phyloP scores from a whole-genome alignment of 2,113 vertebrate genomes.

The Paracanthobrama guichenoti region DNA sequence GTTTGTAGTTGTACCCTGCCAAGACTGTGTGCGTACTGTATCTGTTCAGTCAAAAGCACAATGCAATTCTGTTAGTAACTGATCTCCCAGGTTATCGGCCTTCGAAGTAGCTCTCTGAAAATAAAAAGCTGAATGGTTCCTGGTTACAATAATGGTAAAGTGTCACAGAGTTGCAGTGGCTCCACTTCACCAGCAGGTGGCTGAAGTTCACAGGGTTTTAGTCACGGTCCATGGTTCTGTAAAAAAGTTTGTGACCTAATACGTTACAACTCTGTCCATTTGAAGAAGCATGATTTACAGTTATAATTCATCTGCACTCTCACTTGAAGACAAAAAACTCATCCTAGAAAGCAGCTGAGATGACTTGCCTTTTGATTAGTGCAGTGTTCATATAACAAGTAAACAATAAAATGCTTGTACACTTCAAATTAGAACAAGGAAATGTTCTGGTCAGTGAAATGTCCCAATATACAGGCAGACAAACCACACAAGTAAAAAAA shows the following conservation, averaged over 20 bases:
- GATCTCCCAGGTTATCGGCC: not conserved
- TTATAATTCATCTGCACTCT: not conserved
- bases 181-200: constrained; percentile 44
- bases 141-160: constrained; percentile 2
- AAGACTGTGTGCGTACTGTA: constrained; percentile 20
- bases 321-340: not conserved
- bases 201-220: constrained; percentile 22
- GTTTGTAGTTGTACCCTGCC: constrained; percentile 37
- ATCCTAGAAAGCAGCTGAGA: constrained; percentile 28
- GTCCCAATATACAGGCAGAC: constrained; percentile 13
- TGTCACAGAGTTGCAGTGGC: constrained; percentile 25
- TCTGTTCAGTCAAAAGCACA: constrained; percentile 8
- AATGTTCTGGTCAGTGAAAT: constrained; percentile 29
- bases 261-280: not conserved
- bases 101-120: constrained; percentile 30
- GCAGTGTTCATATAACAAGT: not conserved
- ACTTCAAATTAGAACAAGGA: constrained; percentile 21
- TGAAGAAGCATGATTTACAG: not conserved
- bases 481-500: constrained; percentile 12
- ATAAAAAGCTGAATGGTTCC: not conserved
- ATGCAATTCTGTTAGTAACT: constrained; percentile 14
- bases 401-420: not conserved
- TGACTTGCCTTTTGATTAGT: not conserved
- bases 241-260: not conserved
- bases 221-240: not conserved